Conservation (phyloP, 2,888 invertebrate genomes). For the Homarus gammarus region DNA sequence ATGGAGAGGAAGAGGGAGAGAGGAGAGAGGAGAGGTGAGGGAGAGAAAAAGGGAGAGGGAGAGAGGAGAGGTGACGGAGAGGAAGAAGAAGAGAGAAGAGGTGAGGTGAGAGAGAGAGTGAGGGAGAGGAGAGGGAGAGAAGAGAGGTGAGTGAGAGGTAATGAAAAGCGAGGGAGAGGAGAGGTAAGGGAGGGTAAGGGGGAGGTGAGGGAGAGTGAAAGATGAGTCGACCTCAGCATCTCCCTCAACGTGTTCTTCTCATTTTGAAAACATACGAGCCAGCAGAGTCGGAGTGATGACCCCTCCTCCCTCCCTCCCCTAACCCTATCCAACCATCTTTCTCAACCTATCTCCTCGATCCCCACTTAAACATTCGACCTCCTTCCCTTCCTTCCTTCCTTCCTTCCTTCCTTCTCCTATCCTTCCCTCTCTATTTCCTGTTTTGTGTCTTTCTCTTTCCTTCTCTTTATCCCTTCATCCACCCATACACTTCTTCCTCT, state of each 20-base stretch:
- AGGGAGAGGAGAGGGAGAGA: background rate
- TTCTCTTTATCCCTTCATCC: too few relatives aligned
- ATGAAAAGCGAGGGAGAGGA: background rate
- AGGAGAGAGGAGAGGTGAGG: background rate
- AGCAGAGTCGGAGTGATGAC: background rate
- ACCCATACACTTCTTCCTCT: too few relatives aligned
- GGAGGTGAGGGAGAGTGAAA: background rate
- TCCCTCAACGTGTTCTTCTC: conserved; percentile 41
- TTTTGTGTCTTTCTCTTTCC: too few relatives aligned
- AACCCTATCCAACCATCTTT: background rate
- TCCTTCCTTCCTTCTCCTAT: too few relatives aligned
- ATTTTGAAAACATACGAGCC: conserved; percentile 53
- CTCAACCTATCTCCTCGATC: background rate
- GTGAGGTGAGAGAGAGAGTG: background rate
- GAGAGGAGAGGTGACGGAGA: background rate
- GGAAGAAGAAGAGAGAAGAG: background rate
- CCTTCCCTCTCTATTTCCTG: too few relatives aligned
- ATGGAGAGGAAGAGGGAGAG: background rate
- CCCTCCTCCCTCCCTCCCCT: background rate
- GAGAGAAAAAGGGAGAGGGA: too few relatives aligned
- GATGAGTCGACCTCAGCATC: conserved; percentile 23
- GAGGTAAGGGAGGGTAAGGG: background rate
- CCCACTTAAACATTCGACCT: background rate
- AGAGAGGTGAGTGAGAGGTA: background rate
- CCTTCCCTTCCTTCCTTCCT: background rate